Evolutionary conservation across 1,140 invertebrate genomes (phyloP), one percentile per base, ranked within the genome.

Genomic region (Anagrus nilaparvatae): DNA sequence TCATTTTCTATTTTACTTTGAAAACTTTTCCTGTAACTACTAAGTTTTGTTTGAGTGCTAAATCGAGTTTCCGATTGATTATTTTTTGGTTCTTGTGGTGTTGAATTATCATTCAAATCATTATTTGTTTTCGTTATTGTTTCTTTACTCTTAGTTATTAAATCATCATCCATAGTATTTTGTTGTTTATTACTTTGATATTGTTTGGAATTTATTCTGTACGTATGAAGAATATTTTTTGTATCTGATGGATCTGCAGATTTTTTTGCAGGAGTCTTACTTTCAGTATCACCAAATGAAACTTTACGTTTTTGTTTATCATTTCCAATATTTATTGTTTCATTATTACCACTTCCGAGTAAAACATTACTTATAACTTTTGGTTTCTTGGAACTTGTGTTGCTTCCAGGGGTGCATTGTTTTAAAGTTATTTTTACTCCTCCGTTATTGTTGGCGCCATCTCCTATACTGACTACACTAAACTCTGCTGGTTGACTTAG

Each of bases 401-500:
- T n/a, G 21, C 1, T 28, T 19, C 46, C 49, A 2, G 61, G 59
- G 0, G 53, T 39, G 19, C 58, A 61, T 28, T 63, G 63, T 13
- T 66, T 66, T 20, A 64, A 36, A 4, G 58, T 66, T 16, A 64
- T 62, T 36, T 63, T 66, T 3, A 63, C 57, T 12, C 59, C 54
- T 12, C 56, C 58, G 23, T 60, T 63, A 6, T 57, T 60, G 44
- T 62, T 61, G 5, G 58, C 46, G 3, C 58, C 49, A 17, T 43
- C 56, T 1, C 55, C 58, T 10, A 64, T 50, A 13, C 59, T 60
- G 5, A 65, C 60, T 3, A 65, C 58, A 30, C 63, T 65, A 19
- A 65, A 65, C 17, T 47, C 45, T 1, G 45, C 23, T 0, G 44
- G 39, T 0, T 33, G 23, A 2, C 20, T 10, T 4, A 10, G 0